Evolutionary conservation across 1,140 invertebrate genomes (phyloP), one percentile per base, ranked within the genome.

Genomic region (Macrotrachela quadricornifera): DNA sequence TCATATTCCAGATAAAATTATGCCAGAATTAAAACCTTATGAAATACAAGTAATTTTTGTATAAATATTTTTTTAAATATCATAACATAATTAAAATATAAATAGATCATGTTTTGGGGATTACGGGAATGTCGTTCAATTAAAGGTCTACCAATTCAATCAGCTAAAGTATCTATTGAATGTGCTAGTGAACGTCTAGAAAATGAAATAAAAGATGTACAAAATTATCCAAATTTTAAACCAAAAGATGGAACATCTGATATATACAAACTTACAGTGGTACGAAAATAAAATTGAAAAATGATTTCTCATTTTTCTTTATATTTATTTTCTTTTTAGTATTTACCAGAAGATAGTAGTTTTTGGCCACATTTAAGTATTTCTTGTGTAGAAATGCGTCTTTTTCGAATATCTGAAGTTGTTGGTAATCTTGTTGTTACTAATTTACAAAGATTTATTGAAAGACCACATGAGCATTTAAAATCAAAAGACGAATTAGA

Each of bases 321-420:
- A 30, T 9, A 30, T 30, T 56, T 18, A n/a, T 57, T 47, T 15
- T 36, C 15, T 52, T 55, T 57, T 6, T 56, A 76, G 75, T 75
- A 77, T 59, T 67, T 86, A 41, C 83, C 82, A 0, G 81, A 84
- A 61, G 80, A 85, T 65, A 80, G 85, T 64, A 69, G 82, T 15
- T 87, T 85, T 64, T 76, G 83, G 58, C 85, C 85, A 13, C 83
- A 84, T 1, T 71, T 87, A 44, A 85, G 83, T 6, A 85, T 87
- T 57, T 74, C 83, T 40, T 82, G 80, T 15, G 80, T 86, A 0
- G 84, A 88, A 60, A 86, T 83, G 62, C 73, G 84, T 42, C 85
- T 82, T 67, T 88, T 87, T 68, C 84, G 85, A 0, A 71, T 84
- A 57, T 82, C 79, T 59, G 85, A 83, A 0, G 67, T 88, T 1